Conservation (phyloP, 1,140 invertebrate genomes). For the Melipona quadrifasciata region DNA sequence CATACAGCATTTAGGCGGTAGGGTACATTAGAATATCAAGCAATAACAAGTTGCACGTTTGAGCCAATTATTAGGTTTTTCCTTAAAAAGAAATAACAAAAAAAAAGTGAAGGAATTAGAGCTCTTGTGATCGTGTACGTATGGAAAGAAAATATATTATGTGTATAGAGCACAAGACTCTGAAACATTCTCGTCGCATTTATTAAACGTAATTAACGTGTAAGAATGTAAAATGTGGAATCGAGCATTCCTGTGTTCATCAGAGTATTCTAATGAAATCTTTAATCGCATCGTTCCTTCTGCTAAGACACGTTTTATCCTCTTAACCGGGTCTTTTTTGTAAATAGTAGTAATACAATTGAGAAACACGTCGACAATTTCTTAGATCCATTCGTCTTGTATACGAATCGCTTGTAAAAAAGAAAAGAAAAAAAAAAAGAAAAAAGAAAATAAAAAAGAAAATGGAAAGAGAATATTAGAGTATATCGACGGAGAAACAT, state of each 20-base stretch:
- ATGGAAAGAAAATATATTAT: not conserved
- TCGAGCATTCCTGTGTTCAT: conserved; percentile 45
- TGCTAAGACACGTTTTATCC: conserved; percentile 13
- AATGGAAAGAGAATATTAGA: not conserved
- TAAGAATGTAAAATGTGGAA: conserved; percentile 25
- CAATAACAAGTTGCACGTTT: conserved; percentile 41
- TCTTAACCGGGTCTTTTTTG: conserved; percentile 10
- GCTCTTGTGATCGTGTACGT: not conserved
- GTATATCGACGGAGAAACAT: not conserved
- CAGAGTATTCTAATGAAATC: conserved; percentile 41
- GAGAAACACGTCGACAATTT: conserved; percentile 24
- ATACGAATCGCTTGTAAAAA: conserved; percentile 56
- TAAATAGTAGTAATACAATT: conserved; percentile 47
- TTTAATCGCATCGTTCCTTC: conserved; percentile 34
- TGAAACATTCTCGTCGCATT: not conserved
- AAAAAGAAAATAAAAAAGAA: not conserved
- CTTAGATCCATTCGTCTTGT: conserved; percentile 39
- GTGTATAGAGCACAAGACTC: not conserved
- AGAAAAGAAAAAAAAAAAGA: not conserved
- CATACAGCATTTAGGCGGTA: conserved; percentile 25
- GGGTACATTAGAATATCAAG: conserved; percentile 30
- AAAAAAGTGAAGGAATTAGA: too few species aligned
- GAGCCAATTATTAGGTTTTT: conserved; percentile 14
- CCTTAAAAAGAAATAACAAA: not conserved
- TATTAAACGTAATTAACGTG: conserved; percentile 4